Percentiles rank a stretch among this genome's conserved stretches.
These are phyloP conservation scores for Ciona savignyi DNA, from an alignment of 23 tunicate genomes.

Conservation along the genomic window DNA sequence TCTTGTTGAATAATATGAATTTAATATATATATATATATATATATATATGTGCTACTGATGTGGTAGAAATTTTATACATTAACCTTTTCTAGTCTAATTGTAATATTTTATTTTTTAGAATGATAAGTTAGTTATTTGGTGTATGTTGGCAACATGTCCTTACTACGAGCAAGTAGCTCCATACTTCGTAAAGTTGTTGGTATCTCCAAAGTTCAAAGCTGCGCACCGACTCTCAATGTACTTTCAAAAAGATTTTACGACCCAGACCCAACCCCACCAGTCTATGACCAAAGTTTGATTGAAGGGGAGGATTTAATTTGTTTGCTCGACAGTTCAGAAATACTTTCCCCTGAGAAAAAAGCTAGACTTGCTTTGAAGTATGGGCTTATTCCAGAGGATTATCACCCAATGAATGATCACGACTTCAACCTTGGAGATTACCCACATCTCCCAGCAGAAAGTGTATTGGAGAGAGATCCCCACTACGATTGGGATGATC, in stretches of 20 bases:
- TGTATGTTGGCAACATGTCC: neutral
- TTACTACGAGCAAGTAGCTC: neutral
- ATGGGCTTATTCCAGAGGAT: conserved; percentile 80
- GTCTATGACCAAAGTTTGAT: conserved; percentile 43
- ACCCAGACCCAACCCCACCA: conserved; percentile 8
- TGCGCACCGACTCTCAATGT: neutral
- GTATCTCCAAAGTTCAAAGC: neutral
- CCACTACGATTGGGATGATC: conserved; percentile 85
- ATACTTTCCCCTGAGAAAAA: conserved; percentile 27
- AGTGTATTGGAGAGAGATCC: conserved; percentile 57
- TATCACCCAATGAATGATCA: conserved; percentile 50
- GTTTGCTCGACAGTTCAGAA: conserved; percentile 3
- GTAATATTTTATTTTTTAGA: too few species aligned
- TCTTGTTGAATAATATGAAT: too few species aligned
- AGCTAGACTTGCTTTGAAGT: conserved; percentile 75
- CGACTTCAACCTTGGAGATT: conserved; percentile 56
- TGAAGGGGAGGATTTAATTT: conserved; percentile 20
- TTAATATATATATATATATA: too few species aligned
- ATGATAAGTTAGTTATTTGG: neutral
- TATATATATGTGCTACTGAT: neutral
- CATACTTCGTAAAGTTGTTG: neutral
- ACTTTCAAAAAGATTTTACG: conserved; percentile 5
- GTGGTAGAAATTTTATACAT: too few species aligned
- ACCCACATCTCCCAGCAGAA: conserved; percentile 76
- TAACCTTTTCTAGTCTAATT: too few species aligned